Conservation (phyloP, 2,113 vertebrate genomes). For the Ciconia stormi region DNA sequence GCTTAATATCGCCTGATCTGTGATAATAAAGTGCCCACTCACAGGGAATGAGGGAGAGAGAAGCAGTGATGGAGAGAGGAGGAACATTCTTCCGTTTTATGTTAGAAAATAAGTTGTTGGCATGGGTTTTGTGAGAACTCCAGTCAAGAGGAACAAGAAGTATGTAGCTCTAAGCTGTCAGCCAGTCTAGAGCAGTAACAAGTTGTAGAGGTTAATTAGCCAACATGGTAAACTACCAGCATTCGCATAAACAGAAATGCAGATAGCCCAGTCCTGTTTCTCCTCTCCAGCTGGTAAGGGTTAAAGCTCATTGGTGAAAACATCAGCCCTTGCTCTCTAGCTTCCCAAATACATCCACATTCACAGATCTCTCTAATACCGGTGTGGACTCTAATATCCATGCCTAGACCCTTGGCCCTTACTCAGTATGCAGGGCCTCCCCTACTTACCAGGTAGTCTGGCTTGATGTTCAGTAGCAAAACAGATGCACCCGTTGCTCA, state of each 20-base stretch:
- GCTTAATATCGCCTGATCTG: neutral
- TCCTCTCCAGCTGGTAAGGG: neutral
- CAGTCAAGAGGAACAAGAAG: neutral
- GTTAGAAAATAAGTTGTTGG: neutral
- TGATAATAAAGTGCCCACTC: neutral
- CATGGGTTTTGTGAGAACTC: neutral
- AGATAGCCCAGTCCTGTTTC: neutral
- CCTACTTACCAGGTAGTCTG: neutral
- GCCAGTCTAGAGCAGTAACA: neutral
- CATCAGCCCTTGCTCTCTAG: neutral
- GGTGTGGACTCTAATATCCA: neutral
- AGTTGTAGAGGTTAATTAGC: neutral
- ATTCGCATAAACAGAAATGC: fast-evolving
- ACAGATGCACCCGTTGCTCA: neutral
- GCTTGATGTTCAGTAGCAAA: neutral
- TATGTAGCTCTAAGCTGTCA: neutral
- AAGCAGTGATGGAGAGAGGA: neutral
- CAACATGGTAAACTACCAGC: neutral
- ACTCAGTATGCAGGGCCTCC: neutral
- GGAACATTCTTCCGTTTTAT: neutral
- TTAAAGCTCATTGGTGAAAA: neutral
- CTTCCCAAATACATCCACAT: neutral
- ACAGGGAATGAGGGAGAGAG: neutral
- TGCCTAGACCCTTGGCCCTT: neutral
- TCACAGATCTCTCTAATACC: neutral